Conservation (phyloP, 2,113 vertebrate genomes). For the Lophotis ruficrista region DNA sequence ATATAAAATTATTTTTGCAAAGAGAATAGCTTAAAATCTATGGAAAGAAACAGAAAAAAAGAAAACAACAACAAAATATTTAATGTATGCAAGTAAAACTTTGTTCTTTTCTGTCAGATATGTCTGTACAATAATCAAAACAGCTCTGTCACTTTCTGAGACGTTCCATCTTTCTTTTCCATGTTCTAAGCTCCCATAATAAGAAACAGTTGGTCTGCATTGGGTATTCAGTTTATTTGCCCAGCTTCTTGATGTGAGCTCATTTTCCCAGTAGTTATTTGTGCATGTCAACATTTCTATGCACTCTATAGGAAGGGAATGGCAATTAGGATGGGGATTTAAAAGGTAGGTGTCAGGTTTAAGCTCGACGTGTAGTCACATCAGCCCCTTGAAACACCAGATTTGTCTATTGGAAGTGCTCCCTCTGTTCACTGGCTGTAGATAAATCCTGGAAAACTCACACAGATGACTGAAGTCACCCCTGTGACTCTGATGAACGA, state of each 20-base stretch:
- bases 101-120: background rate
- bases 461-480: background rate
- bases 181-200: background rate
- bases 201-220: background rate
- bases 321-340: background rate
- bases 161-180: background rate
- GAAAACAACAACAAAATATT: background rate
- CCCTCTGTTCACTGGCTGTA: background rate
- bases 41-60: background rate
- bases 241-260: background rate
- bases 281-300: background rate
- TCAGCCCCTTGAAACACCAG: background rate
- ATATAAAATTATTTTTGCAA: background rate
- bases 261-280: background rate
- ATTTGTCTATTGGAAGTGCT: background rate
- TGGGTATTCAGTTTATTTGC: background rate
- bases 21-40: background rate
- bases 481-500: background rate
- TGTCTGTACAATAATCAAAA: background rate
- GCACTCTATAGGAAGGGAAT: background rate
- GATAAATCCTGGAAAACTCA: background rate
- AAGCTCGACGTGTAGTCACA: background rate
- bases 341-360: background rate
- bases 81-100: background rate
- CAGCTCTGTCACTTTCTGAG: background rate